These are phyloP conservation scores for Chelonia mydas DNA, from an alignment of 2,797 vertebrate genomes.

Conservation along the genomic window DNA sequence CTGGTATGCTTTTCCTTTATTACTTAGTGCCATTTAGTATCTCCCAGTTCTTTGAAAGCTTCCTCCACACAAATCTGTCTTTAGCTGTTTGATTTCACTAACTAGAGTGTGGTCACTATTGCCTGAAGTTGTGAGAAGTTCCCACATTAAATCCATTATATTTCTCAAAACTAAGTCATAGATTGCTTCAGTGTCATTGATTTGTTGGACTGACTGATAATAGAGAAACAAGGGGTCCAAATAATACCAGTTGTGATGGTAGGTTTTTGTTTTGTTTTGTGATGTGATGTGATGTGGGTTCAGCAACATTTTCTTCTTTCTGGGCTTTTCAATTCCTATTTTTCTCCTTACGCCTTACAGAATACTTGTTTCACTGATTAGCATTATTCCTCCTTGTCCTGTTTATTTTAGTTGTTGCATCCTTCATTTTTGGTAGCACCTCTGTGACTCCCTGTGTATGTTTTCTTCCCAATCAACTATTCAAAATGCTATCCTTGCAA, in stretches of 20 bases:
- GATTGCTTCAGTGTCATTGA: accelerated
- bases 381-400: background rate
- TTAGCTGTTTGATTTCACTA: background rate
- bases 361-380: background rate
- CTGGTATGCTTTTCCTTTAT: background rate
- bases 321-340: background rate
- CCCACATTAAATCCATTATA: background rate
- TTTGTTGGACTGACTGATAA: background rate
- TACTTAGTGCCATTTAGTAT: accelerated
- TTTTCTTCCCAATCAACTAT: background rate
- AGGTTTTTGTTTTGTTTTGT: no score
- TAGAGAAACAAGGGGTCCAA: background rate
- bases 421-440: background rate
- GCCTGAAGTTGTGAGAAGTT: background rate
- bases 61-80: background rate
- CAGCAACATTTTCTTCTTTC: background rate
- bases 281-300: background rate
- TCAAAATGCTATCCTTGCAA: background rate
- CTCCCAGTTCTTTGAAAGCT: background rate
- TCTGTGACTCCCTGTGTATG: accelerated
- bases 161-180: background rate
- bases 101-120: background rate
- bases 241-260: background rate
- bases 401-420: background rate
- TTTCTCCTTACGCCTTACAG: background rate